phyloP scores from a whole-genome alignment of 2,888 invertebrate species.

The Abrostola triplasia region DNA sequence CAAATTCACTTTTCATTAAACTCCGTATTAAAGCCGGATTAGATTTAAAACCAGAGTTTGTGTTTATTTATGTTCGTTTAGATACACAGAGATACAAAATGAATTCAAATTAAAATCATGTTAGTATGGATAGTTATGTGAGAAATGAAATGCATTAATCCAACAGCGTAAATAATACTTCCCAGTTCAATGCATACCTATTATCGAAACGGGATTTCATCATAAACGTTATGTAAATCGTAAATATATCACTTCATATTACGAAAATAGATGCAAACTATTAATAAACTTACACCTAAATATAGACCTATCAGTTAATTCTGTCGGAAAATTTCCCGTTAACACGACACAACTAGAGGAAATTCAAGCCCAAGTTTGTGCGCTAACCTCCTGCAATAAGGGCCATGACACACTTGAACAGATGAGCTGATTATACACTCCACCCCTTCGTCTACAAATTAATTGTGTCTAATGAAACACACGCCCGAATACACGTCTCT shows the following conservation, averaged over 20 bases:
- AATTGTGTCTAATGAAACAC: slow-evolving; percentile 79
- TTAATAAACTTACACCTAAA: slow-evolving; percentile 34
- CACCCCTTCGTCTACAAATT: slow-evolving; percentile 67
- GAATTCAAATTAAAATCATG: no score
- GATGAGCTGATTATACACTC: slow-evolving; percentile 52
- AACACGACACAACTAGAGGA: slow-evolving; percentile 22
- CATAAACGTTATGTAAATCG: not conserved
- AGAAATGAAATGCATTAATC: no score
- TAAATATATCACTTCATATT: not conserved
- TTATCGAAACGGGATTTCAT: no score
- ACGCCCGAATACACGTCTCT: slow-evolving; percentile 59
- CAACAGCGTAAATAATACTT: no score
- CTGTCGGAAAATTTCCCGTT: slow-evolving; percentile 49
- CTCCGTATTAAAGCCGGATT: no score
- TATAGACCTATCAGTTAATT: slow-evolving; percentile 52
- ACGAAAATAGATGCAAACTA: slow-evolving; percentile 27
- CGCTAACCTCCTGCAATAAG: slow-evolving; percentile 44
- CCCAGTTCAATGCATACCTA: no score
- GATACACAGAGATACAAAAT: no score
- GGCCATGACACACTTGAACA: slow-evolving; percentile 20
- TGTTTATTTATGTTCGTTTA: no score
- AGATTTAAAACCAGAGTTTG: no score
- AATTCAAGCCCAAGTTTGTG: slow-evolving; percentile 29
- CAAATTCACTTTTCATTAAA: no score
- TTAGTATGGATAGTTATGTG: no score